Percentiles rank a stretch among this genome's conserved stretches.
Conservation (phyloP, 2,797 vertebrate species). For the Platalea minor region DNA sequence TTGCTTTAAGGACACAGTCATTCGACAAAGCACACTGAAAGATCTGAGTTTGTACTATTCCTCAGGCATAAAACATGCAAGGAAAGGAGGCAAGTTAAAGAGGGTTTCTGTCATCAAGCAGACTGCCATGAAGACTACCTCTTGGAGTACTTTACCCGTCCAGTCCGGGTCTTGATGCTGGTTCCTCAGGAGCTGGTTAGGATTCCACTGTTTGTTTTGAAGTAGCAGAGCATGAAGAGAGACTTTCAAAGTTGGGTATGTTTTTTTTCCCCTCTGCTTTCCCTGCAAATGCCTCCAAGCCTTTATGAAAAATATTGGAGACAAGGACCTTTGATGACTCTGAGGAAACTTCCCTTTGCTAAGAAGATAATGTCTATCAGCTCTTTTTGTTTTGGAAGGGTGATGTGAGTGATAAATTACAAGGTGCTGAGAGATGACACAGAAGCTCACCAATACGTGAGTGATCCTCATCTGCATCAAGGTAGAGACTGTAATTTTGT, state of each 20-base stretch:
- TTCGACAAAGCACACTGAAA: neutral
- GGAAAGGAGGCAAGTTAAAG: neutral
- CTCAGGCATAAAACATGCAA: neutral
- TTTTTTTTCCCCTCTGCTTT: neutral
- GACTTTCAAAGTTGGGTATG: neutral
- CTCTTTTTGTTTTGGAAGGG: neutral
- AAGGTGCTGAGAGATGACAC: neutral
- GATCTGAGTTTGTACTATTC: neutral
- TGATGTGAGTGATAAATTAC: neutral
- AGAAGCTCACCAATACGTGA: neutral
- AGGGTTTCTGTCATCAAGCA: neutral
- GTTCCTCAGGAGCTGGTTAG: neutral
- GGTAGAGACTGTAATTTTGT: neutral
- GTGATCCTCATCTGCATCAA: neutral
- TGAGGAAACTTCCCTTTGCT: neutral
- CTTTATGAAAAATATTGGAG: neutral
- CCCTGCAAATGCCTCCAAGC: neutral
- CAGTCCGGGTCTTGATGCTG: accelerated
- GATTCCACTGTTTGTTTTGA: neutral
- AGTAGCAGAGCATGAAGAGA: neutral
- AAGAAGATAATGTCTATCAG: neutral
- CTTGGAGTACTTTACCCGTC: neutral
- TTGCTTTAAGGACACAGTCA: neutral
- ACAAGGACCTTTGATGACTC: neutral
- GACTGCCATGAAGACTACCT: neutral